Conservation (phyloP, 2,888 invertebrate genomes). For the Aplocera efformata region DNA sequence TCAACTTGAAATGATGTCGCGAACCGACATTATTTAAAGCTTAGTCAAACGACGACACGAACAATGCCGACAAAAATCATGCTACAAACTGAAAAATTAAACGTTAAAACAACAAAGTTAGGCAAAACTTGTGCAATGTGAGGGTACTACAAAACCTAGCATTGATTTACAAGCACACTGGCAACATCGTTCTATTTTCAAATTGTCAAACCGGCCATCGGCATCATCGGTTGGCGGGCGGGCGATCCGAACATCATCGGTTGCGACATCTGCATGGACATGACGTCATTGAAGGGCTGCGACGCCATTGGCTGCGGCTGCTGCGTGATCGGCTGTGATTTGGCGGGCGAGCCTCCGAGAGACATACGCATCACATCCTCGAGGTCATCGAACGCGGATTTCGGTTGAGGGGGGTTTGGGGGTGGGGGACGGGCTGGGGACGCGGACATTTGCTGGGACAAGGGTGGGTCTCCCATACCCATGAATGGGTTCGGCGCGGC, state of each 20-base stretch:
- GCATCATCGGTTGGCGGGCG: slow-evolving; percentile 68
- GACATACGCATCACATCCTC: slow-evolving; percentile 85
- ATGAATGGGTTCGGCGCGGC: slow-evolving; percentile 84
- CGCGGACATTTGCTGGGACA: slow-evolving; percentile 63
- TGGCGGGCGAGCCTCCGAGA: slow-evolving; percentile 82
- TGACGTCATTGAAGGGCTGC: slow-evolving; percentile 63
- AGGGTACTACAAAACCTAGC: slow-evolving; percentile 33
- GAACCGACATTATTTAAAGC: slow-evolving; percentile 28
- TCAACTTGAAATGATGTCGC: slow-evolving; percentile 8
- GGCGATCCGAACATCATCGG: slow-evolving; percentile 72
- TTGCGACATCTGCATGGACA: slow-evolving; percentile 60
- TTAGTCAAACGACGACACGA: slow-evolving; percentile 27
- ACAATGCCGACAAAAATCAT: slow-evolving; percentile 19
- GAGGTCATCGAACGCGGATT: slow-evolving; percentile 84
- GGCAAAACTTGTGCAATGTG: slow-evolving; percentile 34
- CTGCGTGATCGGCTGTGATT: slow-evolving; percentile 57
- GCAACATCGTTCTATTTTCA: slow-evolving; percentile 38
- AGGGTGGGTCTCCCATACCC: slow-evolving; percentile 80
- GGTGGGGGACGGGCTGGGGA: slow-evolving; percentile 79
- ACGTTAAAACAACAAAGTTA: slow-evolving; percentile 19
- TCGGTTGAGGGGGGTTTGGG: slow-evolving; percentile 68
- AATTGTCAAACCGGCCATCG: slow-evolving; percentile 75
- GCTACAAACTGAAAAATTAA: slow-evolving; percentile 24
- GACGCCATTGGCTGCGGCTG: slow-evolving; percentile 62
- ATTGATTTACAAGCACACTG: slow-evolving; percentile 42